Evolutionary conservation across 1,140 invertebrate species (phyloP).

Genomic region (Brachionus asplanchnoidis): DNA sequence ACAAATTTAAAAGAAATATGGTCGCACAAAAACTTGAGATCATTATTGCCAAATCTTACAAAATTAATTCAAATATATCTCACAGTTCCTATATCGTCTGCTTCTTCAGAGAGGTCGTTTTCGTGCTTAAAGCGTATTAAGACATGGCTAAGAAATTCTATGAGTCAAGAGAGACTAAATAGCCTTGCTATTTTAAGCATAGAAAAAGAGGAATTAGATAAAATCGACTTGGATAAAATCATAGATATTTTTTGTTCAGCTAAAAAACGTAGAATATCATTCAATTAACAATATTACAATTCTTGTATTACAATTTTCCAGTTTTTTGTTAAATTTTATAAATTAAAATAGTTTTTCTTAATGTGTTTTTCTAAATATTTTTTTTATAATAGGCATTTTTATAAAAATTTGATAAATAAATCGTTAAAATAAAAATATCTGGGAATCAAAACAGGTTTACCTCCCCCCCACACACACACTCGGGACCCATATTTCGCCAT

Average conservation of each 20-base stretch:
- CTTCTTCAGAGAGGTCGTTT: not conserved
- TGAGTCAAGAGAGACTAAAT: slow-evolving; percentile 19
- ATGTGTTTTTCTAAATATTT: not conserved
- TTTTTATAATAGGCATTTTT: not conserved
- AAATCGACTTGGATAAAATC: not conserved
- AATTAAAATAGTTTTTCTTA: not conserved
- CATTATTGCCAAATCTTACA: not conserved
- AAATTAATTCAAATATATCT: not conserved
- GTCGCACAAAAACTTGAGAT: not conserved
- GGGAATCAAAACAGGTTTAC: not conserved
- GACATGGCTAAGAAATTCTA: slow-evolving; percentile 10
- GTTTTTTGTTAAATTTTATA: slow-evolving; percentile 1
- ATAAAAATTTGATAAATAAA: not conserved
- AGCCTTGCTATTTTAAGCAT: not conserved
- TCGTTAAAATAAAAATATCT: not conserved
- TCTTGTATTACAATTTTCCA: not conserved
- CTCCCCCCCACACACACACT: too few species aligned
- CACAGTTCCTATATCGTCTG: not conserved
- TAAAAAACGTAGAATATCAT: not conserved
- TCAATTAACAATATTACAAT: not conserved
- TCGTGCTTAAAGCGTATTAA: not conserved
- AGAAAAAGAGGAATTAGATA: not conserved
- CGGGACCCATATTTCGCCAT: not conserved
- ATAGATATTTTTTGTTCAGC: not conserved
- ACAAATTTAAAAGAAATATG: not conserved